Base-by-base conservation (phyloP, 2,888 invertebrate genomes). In the Andrena fulva region DNA sequence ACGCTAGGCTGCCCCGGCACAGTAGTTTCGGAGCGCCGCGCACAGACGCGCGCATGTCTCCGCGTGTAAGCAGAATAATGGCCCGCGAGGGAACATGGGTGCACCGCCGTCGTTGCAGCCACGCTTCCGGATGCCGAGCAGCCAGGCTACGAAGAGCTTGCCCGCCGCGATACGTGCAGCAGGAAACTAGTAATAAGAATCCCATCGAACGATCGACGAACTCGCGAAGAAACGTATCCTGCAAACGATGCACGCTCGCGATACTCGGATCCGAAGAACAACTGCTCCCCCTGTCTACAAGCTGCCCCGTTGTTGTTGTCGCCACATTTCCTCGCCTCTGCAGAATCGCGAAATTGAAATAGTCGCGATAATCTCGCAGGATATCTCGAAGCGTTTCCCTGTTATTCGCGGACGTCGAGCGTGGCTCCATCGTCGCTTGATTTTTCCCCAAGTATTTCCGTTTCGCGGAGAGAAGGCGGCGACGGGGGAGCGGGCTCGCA, bases 161-260 rank as follows among this genome's bases (percentile, higher is more conserved):
- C 52, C 81, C 74, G 73, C 66, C 80, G 82, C 77, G 82, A 84
- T 86, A 82, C 80, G 79, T 77, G 82, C 80, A 79, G 84, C 87
- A 79, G 85, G 81, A 87, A 89, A 86, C 84, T 84, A 75, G 82
- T 70, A 88, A 87, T 87, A 85, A 87, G 85, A 89, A 86, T 83
- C 82, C 84, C 84, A 90, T 87, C 87, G 87, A 88, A 85, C 87
- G 88, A 89, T 89, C 89, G 87, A 80, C 84, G 84, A 82, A 84
- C 87, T 79, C 83, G 71, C 79, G 56, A 72, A 73, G 75, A 85
- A 85, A 82, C 80, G 71, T 80, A 86, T 83, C 83, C 84, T 70
- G 84, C 84, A 77, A 86, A 82, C 75, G 86, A 84, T 87, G 80
- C 84, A 86, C 81, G 84, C 74, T 75, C 73, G 71, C 77, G 84